Evolutionary conservation across 2,888 invertebrate species (phyloP).

Genomic region (Cistogaster globosa): DNA sequence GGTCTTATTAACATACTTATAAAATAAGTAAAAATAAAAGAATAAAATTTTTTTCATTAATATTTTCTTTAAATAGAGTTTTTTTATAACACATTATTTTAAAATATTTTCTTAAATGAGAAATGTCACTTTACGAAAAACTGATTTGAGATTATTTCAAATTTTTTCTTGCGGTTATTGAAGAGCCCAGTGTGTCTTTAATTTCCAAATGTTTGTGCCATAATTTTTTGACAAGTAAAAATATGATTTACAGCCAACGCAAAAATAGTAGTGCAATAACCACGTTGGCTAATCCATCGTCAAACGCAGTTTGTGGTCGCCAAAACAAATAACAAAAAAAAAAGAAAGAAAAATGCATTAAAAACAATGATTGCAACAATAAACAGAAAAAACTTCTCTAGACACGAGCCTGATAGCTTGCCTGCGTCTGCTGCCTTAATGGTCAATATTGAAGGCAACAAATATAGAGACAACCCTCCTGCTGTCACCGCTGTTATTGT

Average conservation of each 20-base stretch:
- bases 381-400: background rate
- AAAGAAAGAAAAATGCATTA: slow-evolving; percentile 10
- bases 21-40: too few species aligned
- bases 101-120: background rate
- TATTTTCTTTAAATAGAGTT: too few species aligned
- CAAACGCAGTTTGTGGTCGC: slow-evolving; percentile 70
- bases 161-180: slow-evolving; percentile 2
- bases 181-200: slow-evolving; percentile 40
- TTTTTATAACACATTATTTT: background rate
- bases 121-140: slow-evolving; percentile 27
- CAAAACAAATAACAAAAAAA: slow-evolving; percentile 8
- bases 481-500: slow-evolving; percentile 69
- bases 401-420: slow-evolving; percentile 39
- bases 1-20: too few species aligned
- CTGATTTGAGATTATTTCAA: slow-evolving; percentile 20
- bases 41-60: too few species aligned
- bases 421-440: slow-evolving; percentile 31
- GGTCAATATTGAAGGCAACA: slow-evolving; percentile 14
- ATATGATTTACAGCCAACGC: slow-evolving; percentile 72
- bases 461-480: slow-evolving; percentile 58
- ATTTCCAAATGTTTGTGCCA: slow-evolving; percentile 63
- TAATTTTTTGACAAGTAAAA: slow-evolving; percentile 70
- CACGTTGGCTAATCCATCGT: slow-evolving; percentile 52
- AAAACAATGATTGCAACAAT: slow-evolving; percentile 33
- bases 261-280: slow-evolving; percentile 62